phyloP scores from a whole-genome alignment of 2,888 invertebrate genomes.

The Rhimphoctona megacephalus region DNA sequence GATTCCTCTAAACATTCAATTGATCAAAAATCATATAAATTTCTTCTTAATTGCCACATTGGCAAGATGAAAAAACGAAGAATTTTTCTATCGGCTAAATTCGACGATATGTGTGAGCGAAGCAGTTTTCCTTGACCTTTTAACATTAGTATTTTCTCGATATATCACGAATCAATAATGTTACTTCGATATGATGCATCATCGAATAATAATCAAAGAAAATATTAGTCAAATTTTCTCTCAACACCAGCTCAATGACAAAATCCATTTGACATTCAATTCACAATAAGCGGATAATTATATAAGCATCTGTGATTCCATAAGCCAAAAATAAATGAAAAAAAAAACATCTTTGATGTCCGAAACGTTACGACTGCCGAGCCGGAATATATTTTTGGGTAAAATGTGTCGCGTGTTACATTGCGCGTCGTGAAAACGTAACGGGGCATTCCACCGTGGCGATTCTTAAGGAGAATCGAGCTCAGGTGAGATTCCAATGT shows the following conservation, averaged over 20 bases:
- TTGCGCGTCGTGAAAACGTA: slow-evolving; percentile 31
- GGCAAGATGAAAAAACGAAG: neutral
- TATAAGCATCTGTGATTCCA: neutral
- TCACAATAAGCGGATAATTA: neutral
- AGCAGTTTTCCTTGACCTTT: slow-evolving; percentile 26
- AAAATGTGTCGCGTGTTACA: slow-evolving; percentile 17
- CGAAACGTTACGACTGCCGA: neutral
- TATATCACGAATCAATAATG: neutral
- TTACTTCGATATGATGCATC: neutral
- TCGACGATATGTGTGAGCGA: neutral
- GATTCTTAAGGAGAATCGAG: slow-evolving; percentile 21
- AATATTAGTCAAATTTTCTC: neutral
- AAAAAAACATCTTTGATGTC: neutral
- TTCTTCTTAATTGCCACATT: neutral
- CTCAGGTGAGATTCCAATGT: slow-evolving; percentile 42
- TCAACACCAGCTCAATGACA: neutral
- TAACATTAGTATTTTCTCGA: neutral
- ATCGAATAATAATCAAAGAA: neutral
- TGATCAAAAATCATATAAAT: neutral
- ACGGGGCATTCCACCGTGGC: slow-evolving; percentile 38
- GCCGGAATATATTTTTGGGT: neutral
- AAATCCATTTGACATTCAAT: neutral
- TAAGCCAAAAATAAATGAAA: neutral
- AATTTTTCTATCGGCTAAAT: neutral
- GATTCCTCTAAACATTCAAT: neutral